Evolutionary conservation across 2,888 invertebrate genomes (phyloP).

Genomic region (Selenia dentaria): DNA sequence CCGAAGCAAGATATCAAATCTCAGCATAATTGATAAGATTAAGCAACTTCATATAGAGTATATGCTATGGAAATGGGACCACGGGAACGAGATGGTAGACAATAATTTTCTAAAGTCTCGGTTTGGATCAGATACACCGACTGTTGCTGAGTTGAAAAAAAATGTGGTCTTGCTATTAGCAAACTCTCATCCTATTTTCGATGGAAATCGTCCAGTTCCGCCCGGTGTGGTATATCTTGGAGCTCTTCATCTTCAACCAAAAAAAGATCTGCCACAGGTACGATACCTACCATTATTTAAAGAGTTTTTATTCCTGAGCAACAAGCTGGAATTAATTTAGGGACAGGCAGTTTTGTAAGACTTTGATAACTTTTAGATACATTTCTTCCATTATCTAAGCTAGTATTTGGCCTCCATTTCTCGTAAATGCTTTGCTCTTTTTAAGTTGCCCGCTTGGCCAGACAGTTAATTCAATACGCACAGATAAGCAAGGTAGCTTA

Average conservation of each 20-base stretch:
- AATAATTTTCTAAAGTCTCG: conserved; percentile 33
- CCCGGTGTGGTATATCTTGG: conserved; percentile 45
- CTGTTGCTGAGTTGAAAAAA: conserved; percentile 37
- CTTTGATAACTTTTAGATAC: too few relatives aligned
- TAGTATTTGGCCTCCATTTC: too few relatives aligned
- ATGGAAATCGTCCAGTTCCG: conserved; percentile 45
- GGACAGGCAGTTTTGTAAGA: too few relatives aligned
- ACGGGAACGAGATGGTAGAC: conserved; percentile 24
- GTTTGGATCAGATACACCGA: conserved; percentile 40
- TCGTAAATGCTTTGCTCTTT: too few relatives aligned
- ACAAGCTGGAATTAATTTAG: too few relatives aligned
- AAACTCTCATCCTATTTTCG: conserved; percentile 42
- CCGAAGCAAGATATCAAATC: conserved; percentile 31
- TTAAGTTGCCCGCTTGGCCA: too few relatives aligned
- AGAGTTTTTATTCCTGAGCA: too few relatives aligned
- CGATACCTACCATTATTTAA: too few relatives aligned
- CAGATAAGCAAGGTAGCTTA: too few relatives aligned
- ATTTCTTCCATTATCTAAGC: too few relatives aligned
- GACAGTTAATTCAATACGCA: too few relatives aligned
- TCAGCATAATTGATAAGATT: conserved; percentile 33
- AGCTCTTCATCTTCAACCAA: conserved; percentile 40
- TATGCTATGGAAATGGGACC: conserved; percentile 17
- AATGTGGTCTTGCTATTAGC: conserved; percentile 43
- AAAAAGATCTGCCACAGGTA: conserved; percentile 43
- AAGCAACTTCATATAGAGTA: conserved; percentile 34